Base-by-base conservation (phyloP, 2,797 vertebrate species). In the Lindbergichthys nudifrons region DNA sequence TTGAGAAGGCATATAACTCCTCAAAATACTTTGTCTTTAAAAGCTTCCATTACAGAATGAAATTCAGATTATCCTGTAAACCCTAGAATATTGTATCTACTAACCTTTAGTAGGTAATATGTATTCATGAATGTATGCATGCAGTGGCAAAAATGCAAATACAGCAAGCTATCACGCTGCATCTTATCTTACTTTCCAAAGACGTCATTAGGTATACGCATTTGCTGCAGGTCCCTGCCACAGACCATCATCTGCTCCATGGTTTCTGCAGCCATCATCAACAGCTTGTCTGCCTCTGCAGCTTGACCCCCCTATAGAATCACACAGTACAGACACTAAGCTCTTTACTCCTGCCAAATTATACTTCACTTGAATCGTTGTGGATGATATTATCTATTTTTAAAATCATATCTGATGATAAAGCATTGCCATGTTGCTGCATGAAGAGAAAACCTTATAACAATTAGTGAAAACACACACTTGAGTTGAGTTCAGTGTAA, bases 291-390 rank as follows among this genome's bases (percentile, higher is more conserved):
- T 7, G 68, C 85, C 2, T 95, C 95, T 30, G 10, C 0, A 0
- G 62, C 6, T 1, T 87, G 16, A 13, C 89, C 92, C 3, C 92
- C 88, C 94, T 95, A 32, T 10, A 75, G 75, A 56, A 65, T 8
- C 60, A 53, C n/a, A 81, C 41, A 70, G 8, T 11, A 19, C 1
- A 69, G 1, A 70, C 23, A 41, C 1, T 65, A 18, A 53, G 39
- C 23, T 57, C 32, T 36, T 36, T 36, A 36, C 32, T 9, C 15
- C 21, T 63, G 47, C 16, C 7, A 58, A 46, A 42, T 36, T 5
- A 16, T 5, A 26, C 14, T 21, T 30, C 9, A 14, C n/a, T 61
- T 54, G 13, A 23, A 54, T 15, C 30, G 19, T 51, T 26, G 14
- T n/a, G 21, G 15, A 26, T n/a, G 12, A 42, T 15, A 16, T 45